Conservation (phyloP, 2,888 invertebrate genomes). For the Eledone cirrhosa region DNA sequence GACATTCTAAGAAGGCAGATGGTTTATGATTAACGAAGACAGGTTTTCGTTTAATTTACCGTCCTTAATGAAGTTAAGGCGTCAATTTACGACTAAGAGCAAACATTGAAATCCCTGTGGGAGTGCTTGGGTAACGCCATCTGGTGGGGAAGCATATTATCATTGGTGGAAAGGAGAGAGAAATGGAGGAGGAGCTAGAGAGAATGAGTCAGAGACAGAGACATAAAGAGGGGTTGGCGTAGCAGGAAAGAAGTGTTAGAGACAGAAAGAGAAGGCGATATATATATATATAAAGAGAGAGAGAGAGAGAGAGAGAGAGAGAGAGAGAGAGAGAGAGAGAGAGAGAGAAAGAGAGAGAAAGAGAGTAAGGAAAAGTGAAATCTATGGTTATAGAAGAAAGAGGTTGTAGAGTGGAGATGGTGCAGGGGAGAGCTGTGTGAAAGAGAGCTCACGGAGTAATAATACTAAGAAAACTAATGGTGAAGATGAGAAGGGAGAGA, state of each 20-base stretch:
- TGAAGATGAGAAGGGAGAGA: no score
- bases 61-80: background rate
- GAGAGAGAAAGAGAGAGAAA: background rate
- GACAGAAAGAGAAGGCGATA: background rate
- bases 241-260: background rate
- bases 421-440: background rate
- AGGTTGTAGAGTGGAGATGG: background rate
- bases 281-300: no score
- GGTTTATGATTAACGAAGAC: constrained; percentile 11
- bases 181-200: background rate
- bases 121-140: background rate
- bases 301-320: background rate
- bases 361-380: background rate
- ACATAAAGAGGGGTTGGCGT: background rate
- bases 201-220: background rate
- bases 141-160: constrained; percentile 3
- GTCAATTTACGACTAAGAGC: constrained; percentile 9
- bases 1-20: constrained; percentile 4
- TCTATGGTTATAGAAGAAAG: background rate
- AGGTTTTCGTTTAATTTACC: background rate
- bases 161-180: background rate
- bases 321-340: background rate
- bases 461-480: no score
- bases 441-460: no score
- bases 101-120: background rate